These are phyloP conservation scores for Neosilurus hyrtlii DNA, from an alignment of 2,797 vertebrate species.

Conservation along the genomic window DNA sequence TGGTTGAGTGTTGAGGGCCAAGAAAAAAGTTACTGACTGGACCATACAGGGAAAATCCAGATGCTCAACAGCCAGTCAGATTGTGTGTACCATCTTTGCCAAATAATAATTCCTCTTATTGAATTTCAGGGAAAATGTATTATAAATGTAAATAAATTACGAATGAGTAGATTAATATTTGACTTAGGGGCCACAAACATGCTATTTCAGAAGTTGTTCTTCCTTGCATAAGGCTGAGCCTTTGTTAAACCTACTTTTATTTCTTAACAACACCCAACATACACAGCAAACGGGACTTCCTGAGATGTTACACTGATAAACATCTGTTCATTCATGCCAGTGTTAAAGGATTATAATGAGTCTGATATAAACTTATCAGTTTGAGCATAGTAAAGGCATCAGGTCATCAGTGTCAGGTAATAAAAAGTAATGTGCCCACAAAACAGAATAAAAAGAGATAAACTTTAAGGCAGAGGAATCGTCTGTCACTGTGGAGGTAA, in stretches of 20 bases:
- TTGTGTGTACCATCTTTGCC: too few relatives aligned
- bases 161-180: neutral
- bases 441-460: neutral
- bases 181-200: too few relatives aligned
- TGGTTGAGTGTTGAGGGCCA: too few relatives aligned
- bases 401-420: constrained; percentile 16
- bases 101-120: neutral
- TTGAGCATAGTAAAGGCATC: constrained; percentile 4
- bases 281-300: neutral
- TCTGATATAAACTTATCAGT: constrained; percentile 2
- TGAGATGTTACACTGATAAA: constrained; percentile 6
- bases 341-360: neutral
- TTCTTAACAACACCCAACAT: neutral
- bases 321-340: neutral
- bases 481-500: neutral
- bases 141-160: neutral
- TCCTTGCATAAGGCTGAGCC: neutral
- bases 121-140: neutral
- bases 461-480: constrained; percentile 4
- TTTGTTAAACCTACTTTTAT: neutral
- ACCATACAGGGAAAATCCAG: too few relatives aligned
- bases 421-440: constrained; percentile 21
- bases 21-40: too few relatives aligned
- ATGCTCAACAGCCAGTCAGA: too few relatives aligned
- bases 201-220: neutral